Evolutionary conservation across 2,797 vertebrate genomes (phyloP), one percentile per base, ranked within the genome.

Genomic region (Saxicola maurus): DNA sequence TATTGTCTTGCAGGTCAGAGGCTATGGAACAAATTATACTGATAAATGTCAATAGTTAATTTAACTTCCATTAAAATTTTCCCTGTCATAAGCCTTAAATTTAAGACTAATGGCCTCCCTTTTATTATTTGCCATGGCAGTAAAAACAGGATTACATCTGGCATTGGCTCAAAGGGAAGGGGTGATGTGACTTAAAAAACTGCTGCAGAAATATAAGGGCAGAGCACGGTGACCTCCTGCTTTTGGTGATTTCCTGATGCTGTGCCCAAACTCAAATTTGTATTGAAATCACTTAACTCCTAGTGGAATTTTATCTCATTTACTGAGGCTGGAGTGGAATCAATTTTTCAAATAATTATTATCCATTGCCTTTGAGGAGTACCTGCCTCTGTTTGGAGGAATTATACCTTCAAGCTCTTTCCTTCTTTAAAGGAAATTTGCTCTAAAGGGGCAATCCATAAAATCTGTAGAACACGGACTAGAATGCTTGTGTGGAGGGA

Each of bases 31-130:
- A 90, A 90, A 93, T 94, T 87, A 92, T 92, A 89, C 78, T 80
- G 91, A 94, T 87, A 93, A 84, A 94, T 83, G 64, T 91, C 92
- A 94, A 68, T 72, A 66, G 73, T 90, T 94, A 94, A 96, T 95
- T 96, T 90, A 95, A 95, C 82, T 87, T 61, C 62, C 92, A 94
- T 94, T 95, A 92, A 92, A 93, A 75, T 86, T 95, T 94, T 95
- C 88, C 89, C 64, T 89, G 46, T 85, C 64, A 11, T 93, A 95
- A 94, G 91, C 85, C 56, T 94, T 90, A 88, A 94, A 93, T 91
- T 88, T 92, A 91, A 94, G 87, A 81, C 72, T 83, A 93, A 92
- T 66, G 68, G 33, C 30, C 20, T 57, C 74, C 82, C 75, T 89
- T 88, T 91, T 89, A 82, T 94, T 82, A 66, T 89, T 89, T 71